phyloP scores from a whole-genome alignment of 2,113 vertebrate genomes.

The Pachyramphus minor region DNA sequence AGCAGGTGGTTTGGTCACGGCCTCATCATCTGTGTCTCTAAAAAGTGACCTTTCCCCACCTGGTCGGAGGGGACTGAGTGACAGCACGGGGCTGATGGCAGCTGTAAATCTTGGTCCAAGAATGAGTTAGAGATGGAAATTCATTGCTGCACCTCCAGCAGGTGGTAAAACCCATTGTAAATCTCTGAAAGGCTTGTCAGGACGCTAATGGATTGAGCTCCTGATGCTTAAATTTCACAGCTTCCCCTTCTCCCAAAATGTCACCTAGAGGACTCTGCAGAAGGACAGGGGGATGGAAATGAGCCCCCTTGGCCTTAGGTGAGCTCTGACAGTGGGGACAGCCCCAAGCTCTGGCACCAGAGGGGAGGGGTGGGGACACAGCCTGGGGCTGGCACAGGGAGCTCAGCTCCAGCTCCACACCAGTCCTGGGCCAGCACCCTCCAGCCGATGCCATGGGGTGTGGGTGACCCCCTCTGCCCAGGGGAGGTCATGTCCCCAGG shows the following conservation, averaged over 20 bases:
- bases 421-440: fast-evolving
- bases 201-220: conserved; percentile 43
- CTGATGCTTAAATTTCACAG: conserved; percentile 19
- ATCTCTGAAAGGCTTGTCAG: conserved; percentile 42
- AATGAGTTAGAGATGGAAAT: conserved; percentile 28
- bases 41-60: conserved; percentile 35
- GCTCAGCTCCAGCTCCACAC: not conserved
- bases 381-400: fast-evolving
- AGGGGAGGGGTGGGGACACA: not conserved
- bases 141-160: conserved; percentile 29
- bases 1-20: not conserved
- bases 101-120: conserved; percentile 36
- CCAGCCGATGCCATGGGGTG: not conserved
- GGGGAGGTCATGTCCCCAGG: not conserved
- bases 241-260: conserved; percentile 6
- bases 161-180: conserved; percentile 53
- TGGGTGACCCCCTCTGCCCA: not conserved
- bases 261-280: conserved; percentile 28
- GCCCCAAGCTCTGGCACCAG: fast-evolving
- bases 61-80: not conserved
- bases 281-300: not conserved
- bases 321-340: not conserved
- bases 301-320: not conserved
- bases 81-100: conserved; percentile 23
- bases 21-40: not conserved